Base-by-base conservation (phyloP, 2,888 invertebrate species). In the Phortica magna region DNA sequence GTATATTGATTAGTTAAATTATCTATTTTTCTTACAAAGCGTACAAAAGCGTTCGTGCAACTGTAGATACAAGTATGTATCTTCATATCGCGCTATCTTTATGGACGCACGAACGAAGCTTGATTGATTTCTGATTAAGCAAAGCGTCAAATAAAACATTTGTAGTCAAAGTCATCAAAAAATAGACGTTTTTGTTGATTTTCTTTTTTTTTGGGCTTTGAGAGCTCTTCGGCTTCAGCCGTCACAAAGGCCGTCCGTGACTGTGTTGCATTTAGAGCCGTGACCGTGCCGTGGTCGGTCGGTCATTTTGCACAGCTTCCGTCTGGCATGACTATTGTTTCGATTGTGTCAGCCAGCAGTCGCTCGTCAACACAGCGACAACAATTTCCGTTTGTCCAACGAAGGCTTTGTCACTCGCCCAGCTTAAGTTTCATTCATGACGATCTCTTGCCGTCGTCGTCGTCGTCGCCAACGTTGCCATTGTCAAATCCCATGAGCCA, bases 331-430 rank as follows among this genome's bases (percentile, higher is more conserved):
- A 31, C 31, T 83, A 84, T 81, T 86, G 82, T 84, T 86, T 84
- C 83, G 83, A 83, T 84, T 82, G 83, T 80, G 79, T 78, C 79
- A 68, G 39, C 31, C 3, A n/a, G n/a, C n/a, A n/a, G n/a, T n/a
- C 31, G 31, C 55, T 74, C 71, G 73, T 76, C 74, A 75, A 53
- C 78, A 68, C 78, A 68, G 74, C 68, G 72, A 77, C 74, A 79
- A 79, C 82, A 82, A 88, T 88, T 87, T 86, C 86, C 87, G 87
- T 82, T 86, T 86, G 85, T 86, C 86, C 84, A 22, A 68, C 75
- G 53, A 74, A 67, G 82, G 78, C 79, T 80, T 84, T 77, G 19
- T 39, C 68, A 59, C 41, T 73, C 74, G 10, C 22, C 48, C 19
- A 82, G 81, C 83, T 73, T 80, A 79, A 80, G 77, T 83, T 87